These are phyloP conservation scores for Amphilophus citrinellus DNA, from an alignment of 2,113 vertebrate genomes.

Conservation along the genomic window DNA sequence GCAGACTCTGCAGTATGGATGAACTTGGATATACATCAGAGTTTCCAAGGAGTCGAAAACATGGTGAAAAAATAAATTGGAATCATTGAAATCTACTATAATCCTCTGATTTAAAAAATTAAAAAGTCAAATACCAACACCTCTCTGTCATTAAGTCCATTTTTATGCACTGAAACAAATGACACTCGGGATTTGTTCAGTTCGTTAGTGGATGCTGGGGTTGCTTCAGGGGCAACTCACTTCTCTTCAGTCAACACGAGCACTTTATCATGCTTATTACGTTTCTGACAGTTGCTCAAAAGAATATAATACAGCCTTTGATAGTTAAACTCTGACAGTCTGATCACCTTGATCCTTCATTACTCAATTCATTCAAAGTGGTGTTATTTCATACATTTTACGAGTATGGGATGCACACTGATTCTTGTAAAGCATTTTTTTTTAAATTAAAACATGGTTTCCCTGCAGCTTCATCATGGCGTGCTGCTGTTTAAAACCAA, in stretches of 20 bases:
- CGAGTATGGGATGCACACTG: background rate
- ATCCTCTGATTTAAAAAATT: background rate
- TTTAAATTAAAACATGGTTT: background rate
- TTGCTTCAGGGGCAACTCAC: background rate
- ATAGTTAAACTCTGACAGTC: background rate
- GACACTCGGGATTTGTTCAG: background rate
- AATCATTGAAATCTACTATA: background rate
- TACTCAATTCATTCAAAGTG: background rate
- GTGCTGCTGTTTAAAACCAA: background rate
- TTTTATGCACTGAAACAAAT: background rate
- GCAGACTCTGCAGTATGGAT: background rate
- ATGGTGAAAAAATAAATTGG: background rate
- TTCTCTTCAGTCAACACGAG: background rate
- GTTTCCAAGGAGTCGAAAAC: background rate
- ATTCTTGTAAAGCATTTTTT: background rate
- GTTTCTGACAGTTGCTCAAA: background rate
- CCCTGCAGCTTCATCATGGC: background rate
- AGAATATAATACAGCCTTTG: background rate
- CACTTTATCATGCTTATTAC: background rate
- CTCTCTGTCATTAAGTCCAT: background rate
- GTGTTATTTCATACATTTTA: background rate
- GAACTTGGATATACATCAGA: background rate
- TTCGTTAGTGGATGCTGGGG: background rate
- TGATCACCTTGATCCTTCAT: background rate
- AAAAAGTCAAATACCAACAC: background rate